phyloP scores from a whole-genome alignment of 2,888 invertebrate species.

The Pyrochroa serraticornis region DNA sequence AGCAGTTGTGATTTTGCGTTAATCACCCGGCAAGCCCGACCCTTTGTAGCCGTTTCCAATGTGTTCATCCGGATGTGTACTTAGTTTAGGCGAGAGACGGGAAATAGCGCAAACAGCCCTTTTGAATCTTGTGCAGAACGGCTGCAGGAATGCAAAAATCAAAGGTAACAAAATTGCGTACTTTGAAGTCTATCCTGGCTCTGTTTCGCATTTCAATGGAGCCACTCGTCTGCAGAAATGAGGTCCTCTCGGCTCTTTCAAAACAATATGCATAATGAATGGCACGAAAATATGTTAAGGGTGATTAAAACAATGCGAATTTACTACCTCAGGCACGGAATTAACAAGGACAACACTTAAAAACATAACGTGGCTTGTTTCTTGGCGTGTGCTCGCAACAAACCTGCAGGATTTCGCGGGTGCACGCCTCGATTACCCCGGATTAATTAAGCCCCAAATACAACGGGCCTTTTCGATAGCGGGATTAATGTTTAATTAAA shows the following conservation, averaged over 20 bases:
- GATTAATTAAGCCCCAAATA: slow-evolving; percentile 32
- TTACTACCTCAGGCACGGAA: slow-evolving; percentile 39
- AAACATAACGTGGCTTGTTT: background rate
- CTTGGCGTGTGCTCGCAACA: background rate
- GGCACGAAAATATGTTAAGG: slow-evolving; percentile 41
- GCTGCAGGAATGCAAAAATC: too few relatives aligned
- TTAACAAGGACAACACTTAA: slow-evolving; percentile 40
- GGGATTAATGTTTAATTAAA: slow-evolving; percentile 37
- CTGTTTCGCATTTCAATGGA: slow-evolving; percentile 19
- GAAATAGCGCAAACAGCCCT: too few relatives aligned
- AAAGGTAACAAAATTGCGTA: too few relatives aligned
- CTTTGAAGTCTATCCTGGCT: background rate
- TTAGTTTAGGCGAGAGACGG: too few relatives aligned
- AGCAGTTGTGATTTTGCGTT: too few relatives aligned
- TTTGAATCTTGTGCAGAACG: too few relatives aligned
- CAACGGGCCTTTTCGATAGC: slow-evolving; percentile 22
- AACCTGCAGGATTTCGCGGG: too few relatives aligned
- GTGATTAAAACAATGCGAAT: slow-evolving; percentile 44
- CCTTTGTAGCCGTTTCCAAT: too few relatives aligned
- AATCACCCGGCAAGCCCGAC: too few relatives aligned
- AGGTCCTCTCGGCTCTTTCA: slow-evolving; percentile 26
- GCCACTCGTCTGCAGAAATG: slow-evolving; percentile 15
- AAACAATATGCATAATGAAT: slow-evolving; percentile 40
- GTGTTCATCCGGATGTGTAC: too few relatives aligned
- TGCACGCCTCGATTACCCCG: slow-evolving; percentile 20